A percentile compares a stretch with the other conserved stretches of the same genome.
Conservation (phyloP, 2,888 invertebrate species). For the Marronus borbonicus region DNA sequence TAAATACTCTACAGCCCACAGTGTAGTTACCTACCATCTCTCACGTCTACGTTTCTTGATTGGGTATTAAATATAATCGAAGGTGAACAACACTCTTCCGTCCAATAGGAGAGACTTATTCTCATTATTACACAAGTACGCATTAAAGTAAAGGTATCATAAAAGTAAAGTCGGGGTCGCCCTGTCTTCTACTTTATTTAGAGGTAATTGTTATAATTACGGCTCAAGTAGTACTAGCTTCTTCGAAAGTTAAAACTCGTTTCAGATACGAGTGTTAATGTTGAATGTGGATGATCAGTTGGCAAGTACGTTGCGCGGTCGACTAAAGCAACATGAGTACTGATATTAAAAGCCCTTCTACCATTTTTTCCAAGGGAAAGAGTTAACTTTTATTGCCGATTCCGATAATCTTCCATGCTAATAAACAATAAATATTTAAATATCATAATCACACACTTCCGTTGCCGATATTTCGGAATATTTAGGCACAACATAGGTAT, state of each 20-base stretch:
- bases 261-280: not conserved
- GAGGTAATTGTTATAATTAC: constrained; percentile 14
- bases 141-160: not conserved
- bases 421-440: constrained; percentile 18
- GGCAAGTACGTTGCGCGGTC: not conserved
- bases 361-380: not conserved
- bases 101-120: not conserved
- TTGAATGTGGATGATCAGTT: not conserved
- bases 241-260: constrained; percentile 6
- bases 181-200: not conserved
- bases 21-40: not conserved
- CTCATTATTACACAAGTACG: constrained; percentile 4
- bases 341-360: not conserved
- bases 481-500: not conserved
- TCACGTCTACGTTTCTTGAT: constrained; percentile 9
- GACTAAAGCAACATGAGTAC: not conserved
- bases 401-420: constrained; percentile 2
- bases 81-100: not conserved
- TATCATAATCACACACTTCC: constrained; percentile 5
- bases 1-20: not conserved
- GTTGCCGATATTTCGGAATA: constrained; percentile 7
- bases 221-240: constrained; percentile 8
- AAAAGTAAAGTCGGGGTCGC: not conserved
- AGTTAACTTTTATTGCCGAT: constrained; percentile 6
- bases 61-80: constrained; percentile 14